Evolutionary conservation across 2,888 invertebrate species (phyloP), one percentile per base, ranked within the genome.

Genomic region (Callyntrura sp.): DNA sequence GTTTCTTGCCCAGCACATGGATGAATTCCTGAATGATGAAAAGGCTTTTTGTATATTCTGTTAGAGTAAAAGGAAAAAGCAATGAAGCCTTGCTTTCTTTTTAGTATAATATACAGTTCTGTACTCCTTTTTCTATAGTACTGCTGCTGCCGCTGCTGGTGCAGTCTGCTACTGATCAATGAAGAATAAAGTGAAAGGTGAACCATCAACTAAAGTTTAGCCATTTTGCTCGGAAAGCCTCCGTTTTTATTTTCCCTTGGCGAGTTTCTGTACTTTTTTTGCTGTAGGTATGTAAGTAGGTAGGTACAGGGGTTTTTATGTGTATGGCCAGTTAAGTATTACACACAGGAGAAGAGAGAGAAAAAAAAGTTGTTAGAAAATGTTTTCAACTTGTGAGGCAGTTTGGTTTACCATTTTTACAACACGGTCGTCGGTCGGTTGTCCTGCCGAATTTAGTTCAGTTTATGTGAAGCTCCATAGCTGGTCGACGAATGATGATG

Each of bases 191-290:
- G 88, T 88, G 78, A 84, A 88, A 88, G 88, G 88, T 84, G 88
- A 88, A 88, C 88, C 73, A 88, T 88, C 83, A 83, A 78, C 78
- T 48, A 82, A 88, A 88, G 73, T 88, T 88, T 88, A 28, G 55
- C 84, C 88, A 88, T 88, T 88, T 88, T 78, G 45, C 8, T 60
- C 9, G 17, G 14, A 78, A 73, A 85, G 51, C 14, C 23, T 28
- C 65, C 48, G 79, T 51, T 84, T 85, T 84, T 84, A 88, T 84
- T 83, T 88, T 84, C 78, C 88, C 88, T 88, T 84, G 28, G 83
- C 83, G 84, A 78, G 78, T 84, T 88, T 78, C 3, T 35, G 6
- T 2, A 2, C 35, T 35, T 35, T 6, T 35, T n/a, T n/a, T n/a
- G n/a, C n/a, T 6, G 35, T 35, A 35, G 35, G 35, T 35, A 2